Evolutionary conservation across 2,797 vertebrate genomes (phyloP).

Genomic region (Gambusia yucatana): DNA sequence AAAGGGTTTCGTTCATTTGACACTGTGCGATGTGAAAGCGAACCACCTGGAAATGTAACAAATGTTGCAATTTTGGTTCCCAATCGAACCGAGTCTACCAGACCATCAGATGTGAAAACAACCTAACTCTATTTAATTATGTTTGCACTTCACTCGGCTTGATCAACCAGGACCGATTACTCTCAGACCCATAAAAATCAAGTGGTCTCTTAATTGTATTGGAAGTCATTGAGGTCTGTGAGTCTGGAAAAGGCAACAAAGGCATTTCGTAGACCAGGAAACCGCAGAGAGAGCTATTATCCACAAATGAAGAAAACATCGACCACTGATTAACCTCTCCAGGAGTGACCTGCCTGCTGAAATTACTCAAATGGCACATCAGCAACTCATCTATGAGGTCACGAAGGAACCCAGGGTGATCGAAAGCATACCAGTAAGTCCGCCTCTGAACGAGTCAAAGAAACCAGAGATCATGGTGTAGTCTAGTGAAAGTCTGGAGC

Average conservation of each 20-base stretch:
- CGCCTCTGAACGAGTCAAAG: background rate
- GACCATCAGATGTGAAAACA: too few species aligned
- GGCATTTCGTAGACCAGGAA: background rate
- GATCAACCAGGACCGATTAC: background rate
- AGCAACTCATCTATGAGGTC: background rate
- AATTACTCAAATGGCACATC: background rate
- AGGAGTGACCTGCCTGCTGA: background rate
- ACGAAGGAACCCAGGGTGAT: background rate
- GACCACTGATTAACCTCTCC: background rate
- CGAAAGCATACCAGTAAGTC: background rate
- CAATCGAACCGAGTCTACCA: too few species aligned
- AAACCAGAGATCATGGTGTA: background rate
- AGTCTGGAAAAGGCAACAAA: background rate
- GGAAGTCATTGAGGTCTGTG: background rate
- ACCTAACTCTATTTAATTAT: background rate
- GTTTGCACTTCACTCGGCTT: background rate
- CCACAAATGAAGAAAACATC: background rate
- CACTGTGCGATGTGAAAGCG: too few species aligned
- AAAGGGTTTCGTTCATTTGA: too few species aligned
- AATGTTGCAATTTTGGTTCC: too few species aligned
- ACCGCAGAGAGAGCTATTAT: background rate
- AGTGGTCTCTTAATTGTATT: background rate
- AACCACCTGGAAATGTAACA: too few species aligned
- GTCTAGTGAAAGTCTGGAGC: background rate
- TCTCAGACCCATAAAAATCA: background rate